phyloP scores from a whole-genome alignment of 64 coral and sea anemone genomes.

The Acropora yongei region DNA sequence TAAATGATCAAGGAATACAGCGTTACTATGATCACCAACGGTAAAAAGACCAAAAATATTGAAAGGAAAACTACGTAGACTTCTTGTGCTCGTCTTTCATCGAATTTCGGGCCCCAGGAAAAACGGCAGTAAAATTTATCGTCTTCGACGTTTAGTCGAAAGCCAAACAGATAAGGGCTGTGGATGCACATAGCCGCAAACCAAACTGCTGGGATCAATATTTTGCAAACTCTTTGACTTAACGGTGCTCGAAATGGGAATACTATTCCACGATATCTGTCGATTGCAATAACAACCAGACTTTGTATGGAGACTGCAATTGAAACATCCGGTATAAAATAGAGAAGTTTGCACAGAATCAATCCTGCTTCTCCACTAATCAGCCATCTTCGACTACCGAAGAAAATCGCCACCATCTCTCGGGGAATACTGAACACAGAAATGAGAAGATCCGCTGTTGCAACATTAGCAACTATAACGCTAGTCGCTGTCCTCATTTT shows the following conservation, averaged over 20 bases:
- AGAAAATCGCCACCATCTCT: neutral
- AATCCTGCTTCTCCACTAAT: conserved; percentile 13
- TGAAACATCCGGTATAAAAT: conserved; percentile 53
- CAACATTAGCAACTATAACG: conserved; percentile 61
- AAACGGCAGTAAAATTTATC: neutral
- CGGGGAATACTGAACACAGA: conserved; percentile 39
- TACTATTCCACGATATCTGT: conserved; percentile 41
- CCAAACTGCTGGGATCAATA: conserved; percentile 43
- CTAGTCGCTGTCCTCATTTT: conserved; percentile 47
- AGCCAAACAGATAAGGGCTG: conserved; percentile 30
- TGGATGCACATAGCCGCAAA: neutral
- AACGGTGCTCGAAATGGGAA: conserved; percentile 47
- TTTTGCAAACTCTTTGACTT: neutral
- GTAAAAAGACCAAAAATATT: neutral
- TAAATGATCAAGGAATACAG: neutral
- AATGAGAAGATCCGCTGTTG: conserved; percentile 43
- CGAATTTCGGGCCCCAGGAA: conserved; percentile 39
- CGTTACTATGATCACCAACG: neutral
- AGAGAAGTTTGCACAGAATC: conserved; percentile 38
- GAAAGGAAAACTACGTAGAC: neutral
- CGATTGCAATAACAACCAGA: conserved; percentile 47
- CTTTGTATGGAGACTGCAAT: conserved; percentile 57
- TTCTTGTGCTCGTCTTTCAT: neutral
- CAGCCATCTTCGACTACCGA: neutral
- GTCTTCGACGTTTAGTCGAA: neutral